phyloP scores from a whole-genome alignment of 2,797 vertebrate species.

The Pantherophis vulpinus region DNA sequence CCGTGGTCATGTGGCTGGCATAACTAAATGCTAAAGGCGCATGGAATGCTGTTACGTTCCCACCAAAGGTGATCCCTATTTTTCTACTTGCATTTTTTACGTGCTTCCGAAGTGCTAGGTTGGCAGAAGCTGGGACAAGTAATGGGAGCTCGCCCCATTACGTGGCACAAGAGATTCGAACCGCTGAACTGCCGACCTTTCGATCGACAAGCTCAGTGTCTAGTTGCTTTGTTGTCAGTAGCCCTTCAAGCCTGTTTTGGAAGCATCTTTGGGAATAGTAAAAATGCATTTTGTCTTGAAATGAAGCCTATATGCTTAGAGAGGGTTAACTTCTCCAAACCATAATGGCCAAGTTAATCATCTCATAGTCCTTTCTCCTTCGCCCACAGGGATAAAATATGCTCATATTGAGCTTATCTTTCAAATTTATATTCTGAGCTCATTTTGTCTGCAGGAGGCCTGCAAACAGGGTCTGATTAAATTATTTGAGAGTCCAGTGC shows the following conservation, averaged over 20 bases:
- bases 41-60: no score
- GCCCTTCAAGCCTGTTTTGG: not conserved
- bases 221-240: not conserved
- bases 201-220: no score
- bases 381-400: not conserved
- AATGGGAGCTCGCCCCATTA: no score
- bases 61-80: no score
- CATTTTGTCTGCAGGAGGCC: not conserved
- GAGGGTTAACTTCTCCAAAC: not conserved
- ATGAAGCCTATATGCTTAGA: not conserved
- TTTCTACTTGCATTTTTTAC: no score
- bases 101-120: no score
- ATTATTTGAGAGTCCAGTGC: not conserved
- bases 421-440: not conserved
- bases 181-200: no score
- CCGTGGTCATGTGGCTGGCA: no score
- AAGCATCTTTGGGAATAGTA: not conserved
- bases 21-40: no score
- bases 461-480: not conserved
- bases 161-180: no score
- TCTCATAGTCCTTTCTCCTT: not conserved
- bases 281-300: not conserved
- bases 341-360: not conserved
- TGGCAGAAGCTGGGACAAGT: no score
- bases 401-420: not conserved